Percentiles rank a stretch among this genome's conserved stretches.
These are phyloP conservation scores for Callimorpha dominula DNA, from an alignment of 2,888 invertebrate genomes.

Conservation along the genomic window DNA sequence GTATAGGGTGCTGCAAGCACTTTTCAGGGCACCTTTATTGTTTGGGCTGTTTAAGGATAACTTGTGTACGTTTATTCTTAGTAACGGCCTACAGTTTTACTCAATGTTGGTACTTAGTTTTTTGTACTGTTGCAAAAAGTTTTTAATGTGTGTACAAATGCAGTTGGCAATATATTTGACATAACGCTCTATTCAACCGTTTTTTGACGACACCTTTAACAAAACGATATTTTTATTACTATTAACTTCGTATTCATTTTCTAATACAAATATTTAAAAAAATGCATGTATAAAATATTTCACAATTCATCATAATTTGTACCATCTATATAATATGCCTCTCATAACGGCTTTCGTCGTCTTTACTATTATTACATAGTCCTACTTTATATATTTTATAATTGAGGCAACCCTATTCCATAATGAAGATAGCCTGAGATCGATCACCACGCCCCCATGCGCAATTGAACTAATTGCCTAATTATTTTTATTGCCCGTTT, in stretches of 20 bases:
- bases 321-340: background rate
- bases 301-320: background rate
- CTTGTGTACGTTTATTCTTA: background rate
- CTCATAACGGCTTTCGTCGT: background rate
- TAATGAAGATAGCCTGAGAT: slow-evolving; percentile 66
- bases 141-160: background rate
- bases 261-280: background rate
- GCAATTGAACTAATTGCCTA: slow-evolving; percentile 80
- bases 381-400: background rate
- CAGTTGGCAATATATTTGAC: background rate
- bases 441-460: slow-evolving; percentile 71
- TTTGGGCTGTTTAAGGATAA: background rate
- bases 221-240: background rate
- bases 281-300: background rate
- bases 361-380: background rate
- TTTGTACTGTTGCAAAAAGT: background rate
- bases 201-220: background rate
- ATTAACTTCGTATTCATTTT: background rate
- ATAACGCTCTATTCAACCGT: too few species aligned
- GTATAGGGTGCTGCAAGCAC: background rate
- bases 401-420: slow-evolving; percentile 54
- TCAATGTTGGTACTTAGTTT: background rate
- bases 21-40: slow-evolving; percentile 1
- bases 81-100: background rate
- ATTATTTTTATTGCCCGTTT: slow-evolving; percentile 85